A percentile compares a stretch with the other conserved stretches of the same genome.
phyloP scores from a whole-genome alignment of 2,113 vertebrate species.

The Merops nubicus region DNA sequence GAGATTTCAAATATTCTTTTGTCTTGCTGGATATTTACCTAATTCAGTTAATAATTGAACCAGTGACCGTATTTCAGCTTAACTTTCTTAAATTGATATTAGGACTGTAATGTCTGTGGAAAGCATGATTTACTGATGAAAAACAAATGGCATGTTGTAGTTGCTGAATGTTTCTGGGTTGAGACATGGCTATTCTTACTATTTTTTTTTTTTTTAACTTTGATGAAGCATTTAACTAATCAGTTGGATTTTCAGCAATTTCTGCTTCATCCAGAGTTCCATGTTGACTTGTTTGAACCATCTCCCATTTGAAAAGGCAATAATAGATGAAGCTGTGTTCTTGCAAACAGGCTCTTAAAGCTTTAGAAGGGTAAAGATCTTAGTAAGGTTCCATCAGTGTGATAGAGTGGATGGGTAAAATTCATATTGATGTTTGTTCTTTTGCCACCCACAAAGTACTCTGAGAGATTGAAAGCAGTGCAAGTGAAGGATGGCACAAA shows the following conservation, averaged over 20 bases:
- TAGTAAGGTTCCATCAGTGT: not conserved
- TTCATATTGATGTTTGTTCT: not conserved
- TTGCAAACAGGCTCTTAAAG: not conserved
- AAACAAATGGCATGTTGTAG: not conserved
- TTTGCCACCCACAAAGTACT: not conserved
- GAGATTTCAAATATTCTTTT: not conserved
- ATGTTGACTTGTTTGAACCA: not conserved
- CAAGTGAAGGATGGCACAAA: not conserved
- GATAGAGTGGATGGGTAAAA: not conserved
- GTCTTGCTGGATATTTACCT: not conserved
- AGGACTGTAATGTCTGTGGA: not conserved
- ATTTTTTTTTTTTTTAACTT: not conserved
- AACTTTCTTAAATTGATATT: not conserved
- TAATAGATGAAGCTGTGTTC: not conserved
- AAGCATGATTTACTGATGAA: not conserved
- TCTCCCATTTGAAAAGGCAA: not conserved
- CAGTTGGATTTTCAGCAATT: not conserved
- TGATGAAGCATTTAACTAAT: not conserved
- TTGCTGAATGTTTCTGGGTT: not conserved
- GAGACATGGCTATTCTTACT: not conserved
- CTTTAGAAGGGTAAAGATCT: not conserved
- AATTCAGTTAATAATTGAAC: not conserved
- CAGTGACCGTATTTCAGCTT: not conserved
- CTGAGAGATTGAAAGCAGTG: not conserved
- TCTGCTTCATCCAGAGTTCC: not conserved